These are phyloP conservation scores for Polypterus bichir DNA, from an alignment of 2,113 vertebrate genomes.

Conservation along the genomic window DNA sequence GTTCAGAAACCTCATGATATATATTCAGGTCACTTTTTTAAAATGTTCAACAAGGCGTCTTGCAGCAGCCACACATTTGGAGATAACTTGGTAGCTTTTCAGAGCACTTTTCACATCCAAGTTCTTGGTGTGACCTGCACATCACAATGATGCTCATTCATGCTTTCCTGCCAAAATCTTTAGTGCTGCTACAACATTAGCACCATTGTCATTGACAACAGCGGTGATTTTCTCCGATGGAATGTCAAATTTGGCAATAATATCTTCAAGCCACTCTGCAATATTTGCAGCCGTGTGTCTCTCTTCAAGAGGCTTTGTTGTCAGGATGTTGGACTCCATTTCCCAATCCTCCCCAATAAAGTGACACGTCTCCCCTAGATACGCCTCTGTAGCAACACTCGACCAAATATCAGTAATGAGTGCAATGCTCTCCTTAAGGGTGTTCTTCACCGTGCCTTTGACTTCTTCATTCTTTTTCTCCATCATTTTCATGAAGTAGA, in stretches of 20 bases:
- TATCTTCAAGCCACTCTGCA: constrained; percentile 14
- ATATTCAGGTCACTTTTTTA: constrained; percentile 11
- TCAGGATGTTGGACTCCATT: constrained; percentile 16
- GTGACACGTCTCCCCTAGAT: constrained; percentile 18
- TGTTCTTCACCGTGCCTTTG: too few relatives aligned
- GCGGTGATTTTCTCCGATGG: constrained; percentile 5
- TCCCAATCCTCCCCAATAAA: constrained; percentile 20
- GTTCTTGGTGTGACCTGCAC: constrained; percentile 20
- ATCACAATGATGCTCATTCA: constrained; percentile 10
- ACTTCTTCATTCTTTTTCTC: too few relatives aligned
- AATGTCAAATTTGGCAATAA: constrained; percentile 14
- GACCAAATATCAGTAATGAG: constrained; percentile 11
- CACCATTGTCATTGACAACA: constrained; percentile 8
- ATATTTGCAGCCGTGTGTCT: constrained; percentile 22
- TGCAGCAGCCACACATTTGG: not conserved
- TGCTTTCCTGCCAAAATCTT: constrained; percentile 12
- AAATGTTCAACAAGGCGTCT: constrained; percentile 9
- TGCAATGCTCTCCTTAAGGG: not conserved
- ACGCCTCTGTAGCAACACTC: constrained; percentile 16
- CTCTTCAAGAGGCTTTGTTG: constrained; percentile 19
- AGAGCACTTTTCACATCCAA: constrained; percentile 11
- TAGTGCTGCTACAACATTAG: constrained; percentile 17
- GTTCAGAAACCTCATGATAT: too few relatives aligned
- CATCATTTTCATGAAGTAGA: too few relatives aligned
- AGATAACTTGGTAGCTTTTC: not conserved